Percentiles rank a stretch among this genome's conserved stretches.
These are phyloP conservation scores for Egretta garzetta DNA, from an alignment of 2,113 vertebrate genomes.

Conservation along the genomic window DNA sequence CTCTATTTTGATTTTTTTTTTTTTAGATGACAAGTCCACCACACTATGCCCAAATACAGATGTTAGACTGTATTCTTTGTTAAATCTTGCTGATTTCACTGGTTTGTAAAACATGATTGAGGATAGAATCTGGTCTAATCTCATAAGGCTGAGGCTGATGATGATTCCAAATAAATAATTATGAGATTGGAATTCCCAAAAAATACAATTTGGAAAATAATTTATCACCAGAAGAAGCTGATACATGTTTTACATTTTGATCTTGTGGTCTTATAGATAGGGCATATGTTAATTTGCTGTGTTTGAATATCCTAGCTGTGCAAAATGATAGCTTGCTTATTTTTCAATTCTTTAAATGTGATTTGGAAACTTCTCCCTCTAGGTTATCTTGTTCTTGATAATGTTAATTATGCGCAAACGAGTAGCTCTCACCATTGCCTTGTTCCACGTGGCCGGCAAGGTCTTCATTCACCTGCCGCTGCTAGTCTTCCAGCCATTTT, in stretches of 20 bases:
- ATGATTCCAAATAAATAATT: background rate
- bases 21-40: background rate
- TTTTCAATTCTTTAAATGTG: background rate
- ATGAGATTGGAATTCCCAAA: background rate
- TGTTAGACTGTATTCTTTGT: background rate
- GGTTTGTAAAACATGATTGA: background rate
- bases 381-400: conserved; percentile 91
- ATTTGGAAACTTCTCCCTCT: background rate
- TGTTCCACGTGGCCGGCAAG: conserved; percentile 97
- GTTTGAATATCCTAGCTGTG: background rate
- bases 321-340: background rate
- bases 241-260: background rate
- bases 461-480: conserved; percentile 95
- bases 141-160: background rate
- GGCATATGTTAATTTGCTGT: background rate
- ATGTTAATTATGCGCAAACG: conserved; percentile 96
- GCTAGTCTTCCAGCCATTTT: conserved; percentile 93
- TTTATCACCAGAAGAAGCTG: background rate
- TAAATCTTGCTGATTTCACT: background rate
- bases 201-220: background rate
- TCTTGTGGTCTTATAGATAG: background rate
- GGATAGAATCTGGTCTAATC: background rate
- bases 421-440: conserved; percentile 93
- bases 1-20: background rate
- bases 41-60: background rate